Percentiles rank a stretch among this genome's conserved stretches.
phyloP scores from a whole-genome alignment of 2,888 invertebrate species.

The Sminthurinus aureus region DNA sequence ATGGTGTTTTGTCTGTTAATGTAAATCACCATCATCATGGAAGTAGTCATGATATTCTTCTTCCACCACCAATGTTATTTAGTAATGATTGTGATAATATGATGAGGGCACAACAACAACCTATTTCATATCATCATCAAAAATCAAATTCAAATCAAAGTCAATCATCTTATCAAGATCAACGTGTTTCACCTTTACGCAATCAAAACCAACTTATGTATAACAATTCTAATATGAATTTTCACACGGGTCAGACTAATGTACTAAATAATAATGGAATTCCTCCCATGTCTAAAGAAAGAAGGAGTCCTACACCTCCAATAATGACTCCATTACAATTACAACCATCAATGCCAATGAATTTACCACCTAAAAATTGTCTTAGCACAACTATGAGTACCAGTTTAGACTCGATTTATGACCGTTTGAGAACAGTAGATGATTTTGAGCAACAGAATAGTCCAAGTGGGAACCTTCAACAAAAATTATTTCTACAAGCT shows the following conservation, averaged over 20 bases:
- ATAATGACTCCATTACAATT: neutral
- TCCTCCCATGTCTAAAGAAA: neutral
- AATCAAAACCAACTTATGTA: neutral
- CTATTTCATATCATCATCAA: neutral
- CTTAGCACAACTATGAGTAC: constrained; percentile 36
- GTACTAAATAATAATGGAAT: neutral
- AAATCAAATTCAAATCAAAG: neutral
- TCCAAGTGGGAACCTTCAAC: neutral
- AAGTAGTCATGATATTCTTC: neutral
- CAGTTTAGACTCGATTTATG: constrained; percentile 59
- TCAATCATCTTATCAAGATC: neutral
- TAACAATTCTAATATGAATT: too few species aligned
- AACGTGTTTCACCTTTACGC: neutral
- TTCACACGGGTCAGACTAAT: neutral
- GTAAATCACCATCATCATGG: constrained; percentile 9
- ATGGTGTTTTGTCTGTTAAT: constrained; percentile 24
- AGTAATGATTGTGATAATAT: constrained; percentile 12
- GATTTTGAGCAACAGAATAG: constrained; percentile 19
- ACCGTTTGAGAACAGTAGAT: constrained; percentile 47
- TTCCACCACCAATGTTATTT: constrained; percentile 28
- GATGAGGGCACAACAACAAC: neutral
- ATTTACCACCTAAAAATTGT: constrained; percentile 16
- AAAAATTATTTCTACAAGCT: constrained; percentile 5
- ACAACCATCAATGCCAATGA: neutral
- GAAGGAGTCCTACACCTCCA: constrained; percentile 8